Base-by-base conservation (phyloP, 2,113 vertebrate species). In the Dromaius novaehollandiae region DNA sequence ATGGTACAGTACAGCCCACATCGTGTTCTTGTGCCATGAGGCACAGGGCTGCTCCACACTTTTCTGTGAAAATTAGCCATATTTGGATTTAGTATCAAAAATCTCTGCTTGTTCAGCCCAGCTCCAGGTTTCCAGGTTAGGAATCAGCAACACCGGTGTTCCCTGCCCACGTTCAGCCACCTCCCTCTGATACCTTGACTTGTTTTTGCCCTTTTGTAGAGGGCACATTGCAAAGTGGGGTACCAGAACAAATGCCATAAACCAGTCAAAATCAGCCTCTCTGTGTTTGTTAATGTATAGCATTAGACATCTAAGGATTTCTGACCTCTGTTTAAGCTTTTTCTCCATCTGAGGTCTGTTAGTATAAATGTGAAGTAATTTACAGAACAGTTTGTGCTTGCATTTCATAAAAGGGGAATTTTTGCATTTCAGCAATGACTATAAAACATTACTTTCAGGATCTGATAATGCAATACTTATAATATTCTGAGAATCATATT, bases 21-120 rank as follows among this genome's bases (percentile, higher is more conserved):
- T 26, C 21, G 15, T n/a, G 6, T 12, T n/a, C 3, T 25, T n/a
- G 5, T 21, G 66, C 11, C 3, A 0, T 10, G 16, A 50, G 66
- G 26, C 2, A 16, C 44, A 92, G n/a, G 13, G 13, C 16, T 64
- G 30, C 53, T 25, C 6, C 8, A 3, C 26, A 6, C n/a, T 18
- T 56, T 40, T 68, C 64, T 51, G 7, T 25, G 20, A 46, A 71
- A 76, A 82, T 56, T 5, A 3, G 22, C 19, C 7, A 8, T 60
- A 36, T 24, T 64, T 55, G 40, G 50, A 68, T n/a, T 46, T 58
- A 74, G 36, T 8, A 17, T 26, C 20, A 11, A 7, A 14, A 36
- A 24, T n/a, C 19, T 46, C 75, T 65, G 9, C 24, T n/a, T 36
- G 36, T 46, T 2, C 20, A 85, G 30, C 11, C 13, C 42, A 60